phyloP scores from a whole-genome alignment of 2,797 vertebrate genomes.

The Argya squamiceps region DNA sequence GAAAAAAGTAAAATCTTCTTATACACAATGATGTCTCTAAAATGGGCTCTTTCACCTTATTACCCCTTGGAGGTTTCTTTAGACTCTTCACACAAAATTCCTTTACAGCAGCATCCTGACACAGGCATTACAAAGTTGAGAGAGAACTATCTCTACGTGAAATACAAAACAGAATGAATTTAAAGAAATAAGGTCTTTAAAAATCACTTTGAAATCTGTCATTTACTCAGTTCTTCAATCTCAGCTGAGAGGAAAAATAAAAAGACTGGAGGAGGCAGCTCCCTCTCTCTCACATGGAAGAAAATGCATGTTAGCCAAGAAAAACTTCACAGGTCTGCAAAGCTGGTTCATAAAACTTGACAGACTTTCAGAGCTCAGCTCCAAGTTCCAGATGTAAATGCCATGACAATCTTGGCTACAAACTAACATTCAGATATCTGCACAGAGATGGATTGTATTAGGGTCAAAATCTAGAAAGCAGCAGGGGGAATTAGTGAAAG shows the following conservation, averaged over 20 bases:
- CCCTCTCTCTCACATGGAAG: neutral
- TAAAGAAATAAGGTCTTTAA: neutral
- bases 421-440: neutral
- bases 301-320: neutral
- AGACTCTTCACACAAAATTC: neutral
- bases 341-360: neutral
- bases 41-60: neutral
- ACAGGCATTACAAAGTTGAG: neutral
- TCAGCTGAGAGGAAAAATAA: neutral
- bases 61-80: neutral
- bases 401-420: neutral
- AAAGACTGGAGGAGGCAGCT: neutral
- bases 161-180: neutral
- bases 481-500: neutral
- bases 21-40: neutral
- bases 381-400: neutral
- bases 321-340: neutral
- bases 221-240: neutral
- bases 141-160: neutral
- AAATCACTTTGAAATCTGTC: neutral
- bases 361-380: neutral
- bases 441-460: neutral
- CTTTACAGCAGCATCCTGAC: neutral
- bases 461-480: neutral
- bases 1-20: neutral